Conservation (phyloP, 53 echinoderm and acorn worm species). For the Stichopus horrens region DNA sequence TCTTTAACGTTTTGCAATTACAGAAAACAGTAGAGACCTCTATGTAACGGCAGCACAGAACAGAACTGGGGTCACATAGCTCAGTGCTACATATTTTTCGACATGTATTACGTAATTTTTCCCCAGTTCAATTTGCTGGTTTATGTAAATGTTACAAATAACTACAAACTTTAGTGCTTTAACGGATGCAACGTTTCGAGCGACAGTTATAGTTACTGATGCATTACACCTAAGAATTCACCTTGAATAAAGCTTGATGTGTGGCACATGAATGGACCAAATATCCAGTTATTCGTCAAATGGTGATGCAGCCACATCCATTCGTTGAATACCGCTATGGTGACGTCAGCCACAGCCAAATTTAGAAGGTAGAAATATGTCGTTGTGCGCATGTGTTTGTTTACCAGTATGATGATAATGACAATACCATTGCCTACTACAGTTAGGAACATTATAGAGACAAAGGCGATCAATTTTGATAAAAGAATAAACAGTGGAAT, state of each 20-base stretch:
- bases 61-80: too few species aligned
- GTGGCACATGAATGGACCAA: slow-evolving; percentile 82
- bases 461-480: slow-evolving; percentile 62
- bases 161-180: too few species aligned
- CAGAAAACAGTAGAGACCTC: too few species aligned
- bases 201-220: too few species aligned
- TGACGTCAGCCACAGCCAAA: slow-evolving; percentile 81
- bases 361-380: slow-evolving; percentile 91
- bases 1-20: too few species aligned
- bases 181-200: too few species aligned
- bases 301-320: slow-evolving; percentile 67
- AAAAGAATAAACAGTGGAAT: slow-evolving; percentile 51
- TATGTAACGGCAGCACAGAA: too few species aligned
- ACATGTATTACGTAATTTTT: too few species aligned
- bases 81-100: too few species aligned
- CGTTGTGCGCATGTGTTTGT: slow-evolving; percentile 82
- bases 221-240: slow-evolving; percentile 1
- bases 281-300: slow-evolving; percentile 66
- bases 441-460: slow-evolving; percentile 62
- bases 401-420: slow-evolving; percentile 79
- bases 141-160: too few species aligned
- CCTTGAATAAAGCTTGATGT: slow-evolving; percentile 71
- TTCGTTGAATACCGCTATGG: slow-evolving; percentile 69
- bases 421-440: slow-evolving; percentile 79
- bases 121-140: too few species aligned